These are phyloP conservation scores for Synanthedon myopaeformis DNA, from an alignment of 2,888 invertebrate genomes.

Conservation along the genomic window DNA sequence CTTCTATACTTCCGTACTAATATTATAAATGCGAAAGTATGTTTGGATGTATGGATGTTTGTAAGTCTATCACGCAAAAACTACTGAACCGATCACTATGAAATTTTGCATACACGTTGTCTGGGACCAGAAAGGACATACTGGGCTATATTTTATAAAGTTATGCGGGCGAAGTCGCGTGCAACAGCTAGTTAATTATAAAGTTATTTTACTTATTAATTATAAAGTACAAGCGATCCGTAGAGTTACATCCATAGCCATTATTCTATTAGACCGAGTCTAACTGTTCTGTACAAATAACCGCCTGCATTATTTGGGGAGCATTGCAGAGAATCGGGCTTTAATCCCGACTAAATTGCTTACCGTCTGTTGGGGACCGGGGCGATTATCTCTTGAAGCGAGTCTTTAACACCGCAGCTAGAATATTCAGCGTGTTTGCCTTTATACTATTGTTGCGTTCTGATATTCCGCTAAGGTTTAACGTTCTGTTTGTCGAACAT, in stretches of 20 bases:
- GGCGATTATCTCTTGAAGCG: slow-evolving; percentile 21
- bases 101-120: too few relatives aligned
- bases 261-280: slow-evolving; percentile 34
- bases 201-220: too few relatives aligned
- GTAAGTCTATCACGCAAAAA: too few relatives aligned
- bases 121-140: too few relatives aligned
- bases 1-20: too few relatives aligned
- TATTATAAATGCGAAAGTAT: too few relatives aligned
- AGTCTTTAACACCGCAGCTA: slow-evolving; percentile 22
- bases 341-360: slow-evolving; percentile 42
- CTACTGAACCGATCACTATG: too few relatives aligned
- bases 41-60: too few relatives aligned
- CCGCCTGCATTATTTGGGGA: slow-evolving; percentile 33
- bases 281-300: slow-evolving; percentile 29
- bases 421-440: slow-evolving; percentile 24
- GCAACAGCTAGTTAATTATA: too few relatives aligned
- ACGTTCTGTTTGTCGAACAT: slow-evolving; percentile 1
- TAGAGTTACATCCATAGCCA: slow-evolving; percentile 20
- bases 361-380: slow-evolving; percentile 26
- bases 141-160: too few relatives aligned
- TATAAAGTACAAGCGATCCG: too few relatives aligned
- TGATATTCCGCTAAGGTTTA: slow-evolving; percentile 2
- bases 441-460: slow-evolving; percentile 2
- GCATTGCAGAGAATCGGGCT: slow-evolving; percentile 31
- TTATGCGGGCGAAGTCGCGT: too few relatives aligned